Conservation (phyloP, 2,888 invertebrate genomes). For the Psococerastis gibbosa region DNA sequence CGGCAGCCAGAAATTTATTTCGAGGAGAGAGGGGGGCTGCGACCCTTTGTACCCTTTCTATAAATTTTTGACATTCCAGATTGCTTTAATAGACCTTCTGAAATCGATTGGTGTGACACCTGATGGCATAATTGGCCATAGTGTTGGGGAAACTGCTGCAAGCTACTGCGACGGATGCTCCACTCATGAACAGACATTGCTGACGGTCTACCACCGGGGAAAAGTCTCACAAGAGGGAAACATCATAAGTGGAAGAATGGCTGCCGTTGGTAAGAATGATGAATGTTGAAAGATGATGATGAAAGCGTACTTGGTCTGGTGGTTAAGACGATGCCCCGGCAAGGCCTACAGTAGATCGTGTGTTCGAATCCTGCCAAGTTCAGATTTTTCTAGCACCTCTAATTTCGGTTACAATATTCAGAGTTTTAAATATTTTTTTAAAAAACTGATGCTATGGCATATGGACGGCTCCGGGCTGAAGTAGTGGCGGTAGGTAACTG, state of each 20-base stretch:
- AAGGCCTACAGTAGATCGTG: too few relatives aligned
- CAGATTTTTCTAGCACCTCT: too few relatives aligned
- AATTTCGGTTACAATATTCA: too few relatives aligned
- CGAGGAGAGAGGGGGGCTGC: background rate
- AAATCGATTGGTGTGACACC: conserved; percentile 39
- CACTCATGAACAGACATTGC: conserved; percentile 37
- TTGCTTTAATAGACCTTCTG: conserved; percentile 43
- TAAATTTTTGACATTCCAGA: conserved; percentile 26
- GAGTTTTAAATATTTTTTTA: too few relatives aligned
- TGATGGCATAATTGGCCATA: conserved; percentile 55
- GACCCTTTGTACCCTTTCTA: too few relatives aligned
- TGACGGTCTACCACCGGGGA: conserved; percentile 38
- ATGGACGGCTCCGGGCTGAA: too few relatives aligned
- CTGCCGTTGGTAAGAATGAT: conserved; percentile 31
- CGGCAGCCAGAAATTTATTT: background rate
- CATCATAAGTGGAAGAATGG: conserved; percentile 29
- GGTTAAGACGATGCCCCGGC: too few relatives aligned
- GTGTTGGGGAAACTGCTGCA: conserved; percentile 42
- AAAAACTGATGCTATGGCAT: too few relatives aligned
- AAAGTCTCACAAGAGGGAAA: conserved; percentile 27
- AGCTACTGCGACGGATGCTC: conserved; percentile 43
- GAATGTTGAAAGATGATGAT: too few relatives aligned
- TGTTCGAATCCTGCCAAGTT: too few relatives aligned
- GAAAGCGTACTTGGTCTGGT: too few relatives aligned
- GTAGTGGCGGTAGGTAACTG: too few relatives aligned